A percentile compares a stretch with the other conserved stretches of the same genome.
Evolutionary conservation across 2,113 vertebrate genomes (phyloP).

Genomic region (Macquaria australasica): DNA sequence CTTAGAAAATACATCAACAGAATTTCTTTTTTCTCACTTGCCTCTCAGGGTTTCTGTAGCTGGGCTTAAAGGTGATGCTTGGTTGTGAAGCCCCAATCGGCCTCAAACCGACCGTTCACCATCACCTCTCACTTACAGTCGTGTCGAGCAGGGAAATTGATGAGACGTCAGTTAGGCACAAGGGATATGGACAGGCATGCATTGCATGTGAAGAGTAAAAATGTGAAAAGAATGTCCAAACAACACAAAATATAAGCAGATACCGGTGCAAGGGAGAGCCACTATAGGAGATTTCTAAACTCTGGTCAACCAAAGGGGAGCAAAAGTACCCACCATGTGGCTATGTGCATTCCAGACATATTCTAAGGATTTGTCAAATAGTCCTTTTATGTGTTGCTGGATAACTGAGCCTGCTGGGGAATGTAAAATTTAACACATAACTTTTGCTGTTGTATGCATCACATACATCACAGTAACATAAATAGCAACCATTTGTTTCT

Average conservation of each 20-base stretch:
- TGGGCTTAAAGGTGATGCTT: too few species aligned
- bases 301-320: too few species aligned
- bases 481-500: constrained; percentile 28
- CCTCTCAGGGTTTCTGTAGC: too few species aligned
- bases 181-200: too few species aligned
- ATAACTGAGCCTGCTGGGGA: constrained; percentile 13
- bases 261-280: neutral
- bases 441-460: constrained; percentile 1
- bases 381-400: neutral
- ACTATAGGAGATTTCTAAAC: neutral
- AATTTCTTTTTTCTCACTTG: too few species aligned
- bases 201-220: neutral
- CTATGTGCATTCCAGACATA: neutral
- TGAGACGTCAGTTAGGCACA: too few species aligned
- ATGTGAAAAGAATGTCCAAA: neutral
- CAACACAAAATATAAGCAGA: neutral
- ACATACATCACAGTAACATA: constrained; percentile 11
- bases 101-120: too few species aligned
- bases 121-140: too few species aligned
- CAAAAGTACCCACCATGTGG: neutral
- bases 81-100: too few species aligned
- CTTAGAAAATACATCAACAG: too few species aligned
- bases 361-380: neutral
- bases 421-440: constrained; percentile 24
- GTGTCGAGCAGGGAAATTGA: too few species aligned